Evolutionary conservation across 1,140 invertebrate genomes (phyloP).

Genomic region (Arion vulgaris): DNA sequence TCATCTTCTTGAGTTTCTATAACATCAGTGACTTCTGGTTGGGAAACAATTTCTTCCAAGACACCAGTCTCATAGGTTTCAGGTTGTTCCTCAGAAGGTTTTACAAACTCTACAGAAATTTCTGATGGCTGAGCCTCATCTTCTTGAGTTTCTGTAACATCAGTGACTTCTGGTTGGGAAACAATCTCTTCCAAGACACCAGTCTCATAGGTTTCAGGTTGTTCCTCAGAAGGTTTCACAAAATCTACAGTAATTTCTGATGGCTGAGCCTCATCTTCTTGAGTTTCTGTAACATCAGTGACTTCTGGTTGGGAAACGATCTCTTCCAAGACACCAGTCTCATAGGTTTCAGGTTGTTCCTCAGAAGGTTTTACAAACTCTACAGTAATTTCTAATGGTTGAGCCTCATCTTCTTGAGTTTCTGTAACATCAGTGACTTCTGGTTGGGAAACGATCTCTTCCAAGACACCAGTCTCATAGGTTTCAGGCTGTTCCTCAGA

Average conservation of each 20-base stretch:
- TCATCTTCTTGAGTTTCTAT: constrained; percentile 36
- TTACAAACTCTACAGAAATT: constrained; percentile 46
- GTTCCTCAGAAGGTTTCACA: constrained; percentile 41
- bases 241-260: constrained; percentile 55
- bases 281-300: constrained; percentile 41
- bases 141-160: constrained; percentile 40
- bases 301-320: constrained; percentile 42
- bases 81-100: constrained; percentile 44
- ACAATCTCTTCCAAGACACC: constrained; percentile 46
- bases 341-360: constrained; percentile 42
- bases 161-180: constrained; percentile 44
- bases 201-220: constrained; percentile 46
- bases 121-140: constrained; percentile 45
- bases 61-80: constrained; percentile 45
- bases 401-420: constrained; percentile 43
- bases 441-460: constrained; percentile 39
- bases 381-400: constrained; percentile 42
- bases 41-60: constrained; percentile 43
- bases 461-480: constrained; percentile 36
- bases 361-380: constrained; percentile 46
- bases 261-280: constrained; percentile 42
- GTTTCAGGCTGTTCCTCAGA: constrained; percentile 31
- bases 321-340: constrained; percentile 46
- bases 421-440: constrained; percentile 41
- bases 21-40: constrained; percentile 45